A percentile compares a stretch with the other conserved stretches of the same genome.
These are phyloP conservation scores for Petroica traversi DNA, from an alignment of 2,113 vertebrate species.

Conservation along the genomic window DNA sequence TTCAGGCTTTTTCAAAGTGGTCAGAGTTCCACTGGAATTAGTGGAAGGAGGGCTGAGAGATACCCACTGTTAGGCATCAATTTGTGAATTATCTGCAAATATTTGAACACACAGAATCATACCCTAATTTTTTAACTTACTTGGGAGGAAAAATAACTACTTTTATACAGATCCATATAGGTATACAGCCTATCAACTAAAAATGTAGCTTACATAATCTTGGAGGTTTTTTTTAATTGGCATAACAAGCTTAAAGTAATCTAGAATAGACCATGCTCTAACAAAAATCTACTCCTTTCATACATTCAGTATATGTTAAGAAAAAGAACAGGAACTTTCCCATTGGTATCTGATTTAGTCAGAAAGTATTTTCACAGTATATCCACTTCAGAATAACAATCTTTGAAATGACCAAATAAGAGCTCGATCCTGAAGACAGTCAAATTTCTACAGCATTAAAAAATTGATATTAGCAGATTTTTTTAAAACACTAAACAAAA, in stretches of 20 bases:
- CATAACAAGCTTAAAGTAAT: neutral
- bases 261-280: neutral
- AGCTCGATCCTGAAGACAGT: neutral
- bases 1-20: neutral
- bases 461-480: neutral
- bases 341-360: neutral
- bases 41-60: neutral
- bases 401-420: slow-evolving; percentile 12
- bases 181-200: slow-evolving; percentile 4
- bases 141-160: neutral
- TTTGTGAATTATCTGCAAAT: slow-evolving; percentile 34
- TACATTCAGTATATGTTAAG: neutral
- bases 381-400: neutral
- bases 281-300: neutral
- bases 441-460: neutral
- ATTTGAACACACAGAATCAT: slow-evolving; percentile 18
- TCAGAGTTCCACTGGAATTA: neutral
- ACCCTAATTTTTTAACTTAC: slow-evolving; percentile 21
- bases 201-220: neutral
- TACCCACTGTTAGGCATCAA: neutral
- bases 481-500: neutral
- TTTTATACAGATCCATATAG: neutral
- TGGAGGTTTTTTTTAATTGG: neutral
- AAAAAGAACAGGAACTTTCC: neutral
- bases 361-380: neutral